Evolutionary conservation across 1,140 invertebrate species (phyloP).

Genomic region (Epicauta chinensis): DNA sequence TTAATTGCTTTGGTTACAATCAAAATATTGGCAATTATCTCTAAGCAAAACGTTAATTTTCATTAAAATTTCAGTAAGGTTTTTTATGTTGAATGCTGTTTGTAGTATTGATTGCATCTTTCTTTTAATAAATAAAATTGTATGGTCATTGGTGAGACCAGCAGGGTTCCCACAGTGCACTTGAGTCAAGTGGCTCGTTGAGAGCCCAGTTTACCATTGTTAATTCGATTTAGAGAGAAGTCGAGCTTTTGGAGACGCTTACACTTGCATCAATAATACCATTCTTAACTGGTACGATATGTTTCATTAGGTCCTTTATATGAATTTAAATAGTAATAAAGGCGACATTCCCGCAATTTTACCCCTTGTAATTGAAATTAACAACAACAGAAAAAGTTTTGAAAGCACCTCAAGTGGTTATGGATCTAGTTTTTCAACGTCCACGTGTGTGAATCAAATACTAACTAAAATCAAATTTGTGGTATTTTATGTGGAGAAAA

Average conservation of each 20-base stretch:
- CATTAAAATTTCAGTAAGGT: too few relatives aligned
- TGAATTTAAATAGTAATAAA: slow-evolving; percentile 19
- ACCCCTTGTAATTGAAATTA: too few relatives aligned
- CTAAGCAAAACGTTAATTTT: too few relatives aligned
- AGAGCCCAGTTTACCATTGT: slow-evolving; percentile 16
- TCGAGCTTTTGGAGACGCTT: slow-evolving; percentile 14
- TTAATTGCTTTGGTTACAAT: slow-evolving; percentile 7
- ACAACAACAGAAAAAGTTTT: too few relatives aligned
- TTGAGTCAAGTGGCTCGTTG: slow-evolving; percentile 13
- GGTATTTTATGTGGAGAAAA: slow-evolving; percentile 11
- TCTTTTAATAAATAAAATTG: too few relatives aligned
- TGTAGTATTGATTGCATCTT: too few relatives aligned
- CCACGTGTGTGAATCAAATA: too few relatives aligned
- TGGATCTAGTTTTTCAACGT: too few relatives aligned
- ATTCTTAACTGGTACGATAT: slow-evolving; percentile 10
- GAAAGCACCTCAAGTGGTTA: too few relatives aligned
- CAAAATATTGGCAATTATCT: too few relatives aligned
- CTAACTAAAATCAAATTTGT: background rate
- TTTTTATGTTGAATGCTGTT: too few relatives aligned
- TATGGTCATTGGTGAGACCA: slow-evolving; percentile 7
- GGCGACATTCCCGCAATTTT: slow-evolving; percentile 9
- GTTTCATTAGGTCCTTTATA: slow-evolving; percentile 13
- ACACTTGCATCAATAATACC: slow-evolving; percentile 13
- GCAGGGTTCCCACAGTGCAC: slow-evolving; percentile 15
- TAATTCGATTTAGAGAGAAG: slow-evolving; percentile 8